Evolutionary conservation across 2,888 invertebrate genomes (phyloP), one percentile per base, ranked within the genome.

Genomic region (Reticulitermes lucifugus): DNA sequence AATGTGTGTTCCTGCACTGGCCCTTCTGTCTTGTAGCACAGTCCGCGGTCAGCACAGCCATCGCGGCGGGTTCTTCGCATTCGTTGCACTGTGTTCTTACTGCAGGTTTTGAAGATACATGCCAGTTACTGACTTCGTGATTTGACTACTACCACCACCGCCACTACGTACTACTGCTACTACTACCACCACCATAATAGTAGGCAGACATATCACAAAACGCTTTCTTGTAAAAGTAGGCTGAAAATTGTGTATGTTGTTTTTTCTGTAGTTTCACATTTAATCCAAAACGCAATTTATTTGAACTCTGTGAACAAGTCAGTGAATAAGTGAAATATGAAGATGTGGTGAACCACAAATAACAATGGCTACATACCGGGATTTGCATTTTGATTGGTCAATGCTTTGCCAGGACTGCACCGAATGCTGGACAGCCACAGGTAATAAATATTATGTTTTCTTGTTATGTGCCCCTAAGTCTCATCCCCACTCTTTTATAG

Each of bases 371-470:
- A 93, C 93, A 90, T 93, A 93, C 90, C 92, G 93, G 89, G 94
- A 95, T 89, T 92, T 95, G 88, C 91, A 93, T 89, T 92, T 92
- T 90, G 95, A 95, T 90, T 95, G 95, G 94, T 92, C 92, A 88
- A 91, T 93, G 90, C 92, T 94, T 85, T 93, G 93, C 89, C 93
- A 93, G 90, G 93, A 94, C 87, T 93, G 93, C 87, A 91, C 93
- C 43, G 93, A 93, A 88, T 93, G 93, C 90, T 94, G 94, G 94
- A 93, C 94, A 59, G 89, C 91, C 55, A 91, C 93, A 91, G 94
- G 94, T 94, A 89, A 92, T 88, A 5, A 1, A 25, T 6, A 25
- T 7, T n/a, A 65, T 25, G n/a, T 65, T 25, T 25, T 7, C 59
- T 21, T 60, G 60, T 60, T 60, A 60, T 60, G 4, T 35, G 60